Evolutionary conservation across 2,797 vertebrate genomes (phyloP), one percentile per base, ranked within the genome.

Genomic region (Vireo griseus): DNA sequence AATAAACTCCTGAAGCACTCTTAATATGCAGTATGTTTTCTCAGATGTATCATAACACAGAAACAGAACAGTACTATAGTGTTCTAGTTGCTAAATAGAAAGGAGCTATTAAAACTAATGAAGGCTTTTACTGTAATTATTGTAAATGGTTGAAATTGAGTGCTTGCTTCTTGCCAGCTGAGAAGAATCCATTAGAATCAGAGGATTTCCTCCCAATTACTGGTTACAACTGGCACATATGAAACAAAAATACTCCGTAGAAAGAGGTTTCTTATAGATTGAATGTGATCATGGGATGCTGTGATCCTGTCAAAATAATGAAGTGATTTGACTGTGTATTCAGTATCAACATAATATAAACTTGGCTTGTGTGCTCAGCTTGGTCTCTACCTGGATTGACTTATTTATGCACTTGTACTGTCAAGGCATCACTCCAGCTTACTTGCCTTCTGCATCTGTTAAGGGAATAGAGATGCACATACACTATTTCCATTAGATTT

Each of bases 61-160:
- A 73, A 95, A 63, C 85, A 79, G 52, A 84, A 50, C 58, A 84
- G 73, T 73, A 52, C 40, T 82, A 11, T 52, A 78, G 80, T 37
- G n/a, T 91, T 89, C 63, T 71, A 92, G 48, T 47, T 88, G 58
- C 68, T 96, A 69, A 61, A 65, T 54, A 94, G 82, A 94, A 92
- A 88, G 67, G 65, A 83, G 44, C 88, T 90, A 88, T 96, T 93
- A 90, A 96, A 90, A 86, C 94, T 89, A 94, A 92, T 91, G 85
- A 93, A 91, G 37, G 57, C 69, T 90, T 96, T 96, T 86, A 91
- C 69, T 94, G 11, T 94, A 94, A 72, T 95, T 89, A 84, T 92
- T 94, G 79, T 67, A 83, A 93, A 91, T 0, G 37, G 55, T 68
- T 90, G 78, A 71, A 92, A 57, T 83, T 78, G 75, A 87, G 29